Conservation (phyloP, 1,140 invertebrate species). For the Drosophila chauvacae region DNA sequence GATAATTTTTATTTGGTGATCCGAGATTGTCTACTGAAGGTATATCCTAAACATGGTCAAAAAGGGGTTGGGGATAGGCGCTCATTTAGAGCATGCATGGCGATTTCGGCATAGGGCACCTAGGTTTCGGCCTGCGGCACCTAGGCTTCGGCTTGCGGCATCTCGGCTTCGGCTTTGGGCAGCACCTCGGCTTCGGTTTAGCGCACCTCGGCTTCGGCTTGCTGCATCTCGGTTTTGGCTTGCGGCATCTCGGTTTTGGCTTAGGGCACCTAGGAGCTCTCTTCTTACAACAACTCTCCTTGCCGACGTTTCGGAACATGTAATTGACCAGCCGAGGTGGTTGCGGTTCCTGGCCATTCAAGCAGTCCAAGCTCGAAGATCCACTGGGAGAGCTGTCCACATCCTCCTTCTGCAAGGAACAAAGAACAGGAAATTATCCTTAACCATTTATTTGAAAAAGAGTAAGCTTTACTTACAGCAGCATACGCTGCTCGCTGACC, state of each 20-base stretch:
- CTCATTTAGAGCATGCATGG: neutral
- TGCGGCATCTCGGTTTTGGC: too few relatives aligned
- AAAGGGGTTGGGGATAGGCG: neutral
- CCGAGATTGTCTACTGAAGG: neutral
- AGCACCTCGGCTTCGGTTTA: neutral
- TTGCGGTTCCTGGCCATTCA: neutral
- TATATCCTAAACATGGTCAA: neutral
- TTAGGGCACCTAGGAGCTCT: too few relatives aligned
- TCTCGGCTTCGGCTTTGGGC: neutral
- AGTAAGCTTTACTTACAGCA: neutral
- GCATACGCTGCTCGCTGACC: neutral
- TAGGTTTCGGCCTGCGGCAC: neutral
- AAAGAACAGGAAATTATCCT: too few relatives aligned
- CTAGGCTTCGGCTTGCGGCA: neutral
- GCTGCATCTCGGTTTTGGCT: too few relatives aligned
- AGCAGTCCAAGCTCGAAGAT: too few relatives aligned
- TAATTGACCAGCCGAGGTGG: neutral
- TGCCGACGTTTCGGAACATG: neutral
- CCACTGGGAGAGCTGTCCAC: neutral
- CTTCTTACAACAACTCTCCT: neutral
- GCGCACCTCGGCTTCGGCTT: too few relatives aligned
- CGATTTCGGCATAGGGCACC: neutral
- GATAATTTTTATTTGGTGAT: neutral
- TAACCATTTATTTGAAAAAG: too few relatives aligned
- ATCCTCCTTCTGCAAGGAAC: neutral